These are phyloP conservation scores for Oryctes rhinoceros DNA, from an alignment of 1,140 invertebrate species.

Conservation along the genomic window DNA sequence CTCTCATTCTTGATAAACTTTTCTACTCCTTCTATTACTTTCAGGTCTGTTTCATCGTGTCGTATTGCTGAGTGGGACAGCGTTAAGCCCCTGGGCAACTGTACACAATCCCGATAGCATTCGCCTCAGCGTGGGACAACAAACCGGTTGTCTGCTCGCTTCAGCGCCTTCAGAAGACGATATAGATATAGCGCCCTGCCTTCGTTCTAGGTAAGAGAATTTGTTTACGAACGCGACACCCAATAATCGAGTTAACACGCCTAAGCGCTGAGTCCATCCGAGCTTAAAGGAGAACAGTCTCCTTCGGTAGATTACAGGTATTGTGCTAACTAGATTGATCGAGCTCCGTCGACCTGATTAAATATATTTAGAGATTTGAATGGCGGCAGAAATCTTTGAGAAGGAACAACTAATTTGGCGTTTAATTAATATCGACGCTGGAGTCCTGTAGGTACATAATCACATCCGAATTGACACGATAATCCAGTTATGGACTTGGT, in stretches of 20 bases:
- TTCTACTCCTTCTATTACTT: constrained; percentile 45
- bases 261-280: neutral
- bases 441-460: constrained; percentile 13
- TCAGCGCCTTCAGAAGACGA: constrained; percentile 55
- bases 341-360: constrained; percentile 11
- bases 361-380: constrained; percentile 32
- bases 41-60: constrained; percentile 84
- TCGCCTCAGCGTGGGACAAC: constrained; percentile 75
- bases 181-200: constrained; percentile 64
- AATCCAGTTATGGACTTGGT: constrained; percentile 1
- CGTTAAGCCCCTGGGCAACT: constrained; percentile 83
- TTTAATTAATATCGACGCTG: constrained; percentile 31
- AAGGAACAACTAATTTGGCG: constrained; percentile 28
- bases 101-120: constrained; percentile 78
- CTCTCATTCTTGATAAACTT: constrained; percentile 25
- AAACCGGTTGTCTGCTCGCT: constrained; percentile 68
- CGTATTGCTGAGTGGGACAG: constrained; percentile 86
- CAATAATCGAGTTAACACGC: constrained; percentile 28
- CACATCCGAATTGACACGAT: neutral
- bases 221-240: constrained; percentile 33
- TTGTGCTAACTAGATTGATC: constrained; percentile 20
- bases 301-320: constrained; percentile 16
- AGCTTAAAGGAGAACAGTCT: constrained; percentile 14
- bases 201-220: constrained; percentile 58
- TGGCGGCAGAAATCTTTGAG: neutral